These are phyloP conservation scores for Macroramphosus scolopax DNA, from an alignment of 2,797 vertebrate species.

Conservation along the genomic window DNA sequence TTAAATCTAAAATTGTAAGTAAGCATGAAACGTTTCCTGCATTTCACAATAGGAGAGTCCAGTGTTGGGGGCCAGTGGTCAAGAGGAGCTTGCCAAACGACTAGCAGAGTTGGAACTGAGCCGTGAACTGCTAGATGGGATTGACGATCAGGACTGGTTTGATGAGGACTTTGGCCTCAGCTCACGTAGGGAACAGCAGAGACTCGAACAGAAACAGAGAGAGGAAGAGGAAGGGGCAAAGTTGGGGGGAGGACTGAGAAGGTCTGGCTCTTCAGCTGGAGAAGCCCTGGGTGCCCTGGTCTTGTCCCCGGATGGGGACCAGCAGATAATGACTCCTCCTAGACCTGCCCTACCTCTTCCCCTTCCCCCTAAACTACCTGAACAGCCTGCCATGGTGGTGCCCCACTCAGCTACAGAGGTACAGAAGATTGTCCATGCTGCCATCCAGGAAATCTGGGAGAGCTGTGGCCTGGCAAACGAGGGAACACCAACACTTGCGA, in stretches of 20 bases:
- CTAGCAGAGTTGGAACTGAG: slow-evolving; percentile 91
- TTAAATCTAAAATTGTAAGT: neutral
- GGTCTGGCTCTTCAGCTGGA: slow-evolving; percentile 37
- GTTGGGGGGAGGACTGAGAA: slow-evolving; percentile 35
- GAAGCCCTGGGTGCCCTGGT: slow-evolving; percentile 56
- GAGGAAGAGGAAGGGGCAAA: slow-evolving; percentile 53
- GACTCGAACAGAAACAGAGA: slow-evolving; percentile 75
- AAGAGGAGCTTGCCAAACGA: slow-evolving; percentile 92
- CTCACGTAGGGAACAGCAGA: slow-evolving; percentile 84
- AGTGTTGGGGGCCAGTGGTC: slow-evolving; percentile 87
- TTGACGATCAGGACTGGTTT: slow-evolving; percentile 98
- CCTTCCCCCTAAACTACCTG: slow-evolving; percentile 77
- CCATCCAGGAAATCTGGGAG: slow-evolving; percentile 89
- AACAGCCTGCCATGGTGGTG: slow-evolving; percentile 86
- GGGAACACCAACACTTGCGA: slow-evolving; percentile 63
- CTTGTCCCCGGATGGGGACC: slow-evolving; percentile 66
- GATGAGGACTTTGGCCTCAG: slow-evolving; percentile 98
- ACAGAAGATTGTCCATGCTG: slow-evolving; percentile 85
- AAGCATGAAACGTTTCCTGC: slow-evolving; percentile 5
- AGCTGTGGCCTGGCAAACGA: slow-evolving; percentile 79
- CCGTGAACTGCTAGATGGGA: slow-evolving; percentile 84
- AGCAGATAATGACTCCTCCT: slow-evolving; percentile 73
- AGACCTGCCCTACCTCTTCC: slow-evolving; percentile 75
- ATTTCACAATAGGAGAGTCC: slow-evolving; percentile 84
- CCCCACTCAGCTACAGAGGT: slow-evolving; percentile 86